Evolutionary conservation across 2,888 invertebrate species (phyloP).

Genomic region (Agrilus cyanescens): DNA sequence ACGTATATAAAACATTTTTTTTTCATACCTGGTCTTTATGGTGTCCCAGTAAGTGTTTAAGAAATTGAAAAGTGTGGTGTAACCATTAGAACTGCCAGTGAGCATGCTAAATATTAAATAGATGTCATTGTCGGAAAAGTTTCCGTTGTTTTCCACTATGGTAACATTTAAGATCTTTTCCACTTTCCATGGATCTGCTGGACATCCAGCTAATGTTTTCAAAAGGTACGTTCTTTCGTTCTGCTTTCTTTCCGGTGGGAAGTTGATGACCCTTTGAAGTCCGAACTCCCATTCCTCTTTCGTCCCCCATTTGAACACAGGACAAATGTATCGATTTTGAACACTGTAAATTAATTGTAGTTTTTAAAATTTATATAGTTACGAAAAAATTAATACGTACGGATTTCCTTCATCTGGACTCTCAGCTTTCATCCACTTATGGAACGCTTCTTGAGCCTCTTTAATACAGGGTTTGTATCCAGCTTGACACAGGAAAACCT

Average conservation of each 20-base stretch:
- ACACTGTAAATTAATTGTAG: conserved; percentile 40
- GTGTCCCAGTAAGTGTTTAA: conserved; percentile 57
- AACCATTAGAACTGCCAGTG: conserved; percentile 57
- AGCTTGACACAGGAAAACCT: conserved; percentile 61
- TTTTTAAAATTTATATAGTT: conserved; percentile 1
- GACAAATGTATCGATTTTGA: conserved; percentile 64
- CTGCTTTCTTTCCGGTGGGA: conserved; percentile 56
- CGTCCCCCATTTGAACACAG: conserved; percentile 73
- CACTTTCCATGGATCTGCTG: conserved; percentile 58
- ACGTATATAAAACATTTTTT: too few species aligned
- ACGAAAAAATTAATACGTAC: conserved; percentile 41
- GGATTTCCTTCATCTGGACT: conserved; percentile 70
- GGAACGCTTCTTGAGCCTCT: conserved; percentile 60
- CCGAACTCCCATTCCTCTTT: conserved; percentile 75
- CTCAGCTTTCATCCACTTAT: conserved; percentile 61
- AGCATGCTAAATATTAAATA: conserved; percentile 66
- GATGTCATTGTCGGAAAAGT: conserved; percentile 66
- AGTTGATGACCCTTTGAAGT: conserved; percentile 61
- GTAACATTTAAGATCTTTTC: conserved; percentile 54
- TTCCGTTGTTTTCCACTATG: conserved; percentile 54
- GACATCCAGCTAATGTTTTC: conserved; percentile 69
- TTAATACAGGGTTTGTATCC: conserved; percentile 68
- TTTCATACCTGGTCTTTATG: conserved; percentile 48
- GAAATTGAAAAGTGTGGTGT: conserved; percentile 60
- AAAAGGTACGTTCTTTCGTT: conserved; percentile 66